These are phyloP conservation scores for Dryococelus australis DNA, from an alignment of 2,888 invertebrate species.

Conservation along the genomic window DNA sequence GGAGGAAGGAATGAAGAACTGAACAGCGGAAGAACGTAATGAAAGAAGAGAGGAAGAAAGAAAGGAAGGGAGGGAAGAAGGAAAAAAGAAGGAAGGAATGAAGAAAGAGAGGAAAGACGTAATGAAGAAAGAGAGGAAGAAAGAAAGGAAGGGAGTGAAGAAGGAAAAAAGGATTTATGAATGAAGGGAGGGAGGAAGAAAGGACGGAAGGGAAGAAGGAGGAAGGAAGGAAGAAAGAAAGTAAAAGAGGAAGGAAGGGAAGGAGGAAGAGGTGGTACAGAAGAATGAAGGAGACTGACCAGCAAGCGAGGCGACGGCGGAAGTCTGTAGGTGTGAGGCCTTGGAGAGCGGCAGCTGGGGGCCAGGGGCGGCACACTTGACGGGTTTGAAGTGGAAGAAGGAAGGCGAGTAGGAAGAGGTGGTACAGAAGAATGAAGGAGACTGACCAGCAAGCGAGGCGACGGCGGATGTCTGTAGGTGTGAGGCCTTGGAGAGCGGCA, in stretches of 20 bases:
- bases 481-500: constrained; percentile 53
- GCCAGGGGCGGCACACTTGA: constrained; percentile 64
- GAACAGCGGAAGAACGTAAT: too few relatives aligned
- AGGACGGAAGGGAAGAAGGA: too few relatives aligned
- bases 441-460: constrained; percentile 52
- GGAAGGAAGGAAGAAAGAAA: too few relatives aligned
- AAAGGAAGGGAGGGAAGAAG: too few relatives aligned
- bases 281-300: too few relatives aligned
- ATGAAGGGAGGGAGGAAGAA: too few relatives aligned
- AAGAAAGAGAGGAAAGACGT: too few relatives aligned
- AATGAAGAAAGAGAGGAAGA: constrained; percentile 52
- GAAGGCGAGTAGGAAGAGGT: constrained; percentile 71
- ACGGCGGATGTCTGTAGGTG: constrained; percentile 51
- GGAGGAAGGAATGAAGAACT: too few relatives aligned
- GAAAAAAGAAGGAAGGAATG: too few relatives aligned
- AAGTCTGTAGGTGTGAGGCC: constrained; percentile 48
- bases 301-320: constrained; percentile 55
- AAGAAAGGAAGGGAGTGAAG: constrained; percentile 70
- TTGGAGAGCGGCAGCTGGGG: constrained; percentile 51
- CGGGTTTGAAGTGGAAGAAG: constrained; percentile 92
- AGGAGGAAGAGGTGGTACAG: constrained; percentile 55
- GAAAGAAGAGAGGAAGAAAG: too few relatives aligned
- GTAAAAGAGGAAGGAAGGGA: constrained; percentile 67
- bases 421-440: too few relatives aligned
- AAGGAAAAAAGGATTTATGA: constrained; percentile 70